Base-by-base conservation (phyloP, 2,113 vertebrate genomes). In the Bubo bubo region DNA sequence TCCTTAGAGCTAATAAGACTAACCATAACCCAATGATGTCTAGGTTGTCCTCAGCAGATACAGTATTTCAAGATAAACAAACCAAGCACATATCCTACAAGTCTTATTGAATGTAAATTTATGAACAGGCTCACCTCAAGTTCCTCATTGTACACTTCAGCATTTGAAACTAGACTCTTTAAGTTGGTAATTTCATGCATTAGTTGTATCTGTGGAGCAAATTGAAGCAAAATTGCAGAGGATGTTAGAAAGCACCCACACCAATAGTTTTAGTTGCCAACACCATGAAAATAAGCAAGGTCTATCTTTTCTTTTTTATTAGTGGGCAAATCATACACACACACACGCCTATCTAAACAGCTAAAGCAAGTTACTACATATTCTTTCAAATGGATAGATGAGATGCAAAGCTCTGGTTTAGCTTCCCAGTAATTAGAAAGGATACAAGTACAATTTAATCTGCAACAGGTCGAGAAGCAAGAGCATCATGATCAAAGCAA, bases 151-250 rank as follows among this genome's bases (percentile, higher is more conserved):
- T 98, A 98, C 15, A 96, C 90, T 86, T 98, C 98, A 80, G 98
- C 98, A 90, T 98, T 98, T 75, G 98, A 97, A 66, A 98, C 47
- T 45, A 97, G 79, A 88, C 88, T 98, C 98, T 98, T 99, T 98
- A 99, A 95, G 39, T 30, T 97, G 77, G 96, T 88, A 76, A 99
- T 98, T 98, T 99, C 98, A 93, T 98, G 98, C 92, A 98, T 97
- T 94, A 99, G 94, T 86, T 99, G 98, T 50, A 94, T 97, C 99
- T 99, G 98, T 70, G 96, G 94, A 97, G 97, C 86, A 96, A 92
- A 94, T 82, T 97, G 91, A 97, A 96, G 96, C 84, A 96, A 88
- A 97, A 97, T 95, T 79, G 94, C 88, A 97, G 74, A 96, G 41
- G 59, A 73, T 76, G 60, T 98, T 97, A 97, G 87, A 94, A 86